Evolutionary conservation across 2,797 vertebrate genomes (phyloP), one percentile per base, ranked within the genome.

Genomic region (Mormyrops attenuatus): DNA sequence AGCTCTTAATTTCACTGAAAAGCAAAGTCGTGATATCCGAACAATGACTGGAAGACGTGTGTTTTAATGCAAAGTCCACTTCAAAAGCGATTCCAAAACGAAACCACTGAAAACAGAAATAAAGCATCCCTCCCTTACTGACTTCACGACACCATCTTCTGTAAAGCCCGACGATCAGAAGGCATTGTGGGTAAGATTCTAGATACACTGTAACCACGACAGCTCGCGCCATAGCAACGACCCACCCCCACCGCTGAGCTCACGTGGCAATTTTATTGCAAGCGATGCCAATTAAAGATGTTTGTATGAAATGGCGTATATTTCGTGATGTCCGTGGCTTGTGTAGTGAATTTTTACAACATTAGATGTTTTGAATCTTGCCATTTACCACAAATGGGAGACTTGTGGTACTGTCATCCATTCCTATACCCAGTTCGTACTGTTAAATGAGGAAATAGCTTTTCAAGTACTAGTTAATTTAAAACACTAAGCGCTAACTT

Each of bases 151-250:
- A 88, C 49, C 88, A 88, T 89, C 22, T 30, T 90, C 73, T 22
- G 50, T 30, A 53, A 63, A 15, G 3, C 53, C 22, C 9, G n/a
- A 8, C 69, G 4, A 3, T 17, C 20, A 34, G 60, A 90, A 26
- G 93, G 95, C 93, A 95, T 95, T 92, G 44, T 95, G 95, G 95
- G 95, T 52, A 92, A 57, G 49, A 20, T 80, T 5, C 6, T 15
- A 49, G 86, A 26, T 77, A 63, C 86, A 91, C 69, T 88, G 95
- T 95, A 94, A 94, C 95, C 66, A 96, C 69, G 93, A 94, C 91
- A 93, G 94, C 94, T 90, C 89, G 73, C 47, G 9, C 0, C 93
- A 60, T 95, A 92, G 92, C 93, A 95, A 95, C 94, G 52, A 55
- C 22, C 34, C 17, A 22, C 17, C 38, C 44, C 20, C 57, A 60